These are phyloP conservation scores for Tetropium fuscum DNA, from an alignment of 2,888 invertebrate species.

Conservation along the genomic window DNA sequence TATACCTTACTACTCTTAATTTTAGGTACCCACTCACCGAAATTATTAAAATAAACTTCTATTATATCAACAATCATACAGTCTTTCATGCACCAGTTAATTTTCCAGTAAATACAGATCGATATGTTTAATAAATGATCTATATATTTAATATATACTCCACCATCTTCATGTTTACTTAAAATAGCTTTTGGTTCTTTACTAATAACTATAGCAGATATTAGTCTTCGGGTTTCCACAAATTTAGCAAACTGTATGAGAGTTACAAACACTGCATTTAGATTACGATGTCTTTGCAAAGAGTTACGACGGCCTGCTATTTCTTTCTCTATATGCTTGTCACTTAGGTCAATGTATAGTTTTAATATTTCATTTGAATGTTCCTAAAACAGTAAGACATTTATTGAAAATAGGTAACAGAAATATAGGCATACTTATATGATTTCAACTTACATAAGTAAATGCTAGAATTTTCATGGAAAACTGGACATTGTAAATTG, in stretches of 20 bases:
- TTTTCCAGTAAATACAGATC: constrained; percentile 38
- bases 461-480: constrained; percentile 36
- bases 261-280: constrained; percentile 36
- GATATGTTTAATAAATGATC: constrained; percentile 25
- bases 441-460: constrained; percentile 35
- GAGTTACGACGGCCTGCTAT: constrained; percentile 36
- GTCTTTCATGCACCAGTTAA: constrained; percentile 39
- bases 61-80: constrained; percentile 39
- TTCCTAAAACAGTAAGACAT: constrained; percentile 32
- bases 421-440: not conserved
- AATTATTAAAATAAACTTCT: constrained; percentile 42
- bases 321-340: constrained; percentile 34
- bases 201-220: constrained; percentile 35
- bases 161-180: constrained; percentile 26
- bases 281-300: constrained; percentile 39
- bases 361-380: constrained; percentile 40
- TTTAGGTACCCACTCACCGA: constrained; percentile 35
- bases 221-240: constrained; percentile 39
- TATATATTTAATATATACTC: constrained; percentile 32
- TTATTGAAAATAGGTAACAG: not conserved
- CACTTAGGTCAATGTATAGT: constrained; percentile 33
- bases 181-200: constrained; percentile 33
- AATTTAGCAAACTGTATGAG: constrained; percentile 39
- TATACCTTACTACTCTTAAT: not conserved
- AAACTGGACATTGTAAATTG: constrained; percentile 29